Evolutionary conservation across 2,888 invertebrate genomes (phyloP), one percentile per base, ranked within the genome.

Genomic region (Lasioglossum lativentre): DNA sequence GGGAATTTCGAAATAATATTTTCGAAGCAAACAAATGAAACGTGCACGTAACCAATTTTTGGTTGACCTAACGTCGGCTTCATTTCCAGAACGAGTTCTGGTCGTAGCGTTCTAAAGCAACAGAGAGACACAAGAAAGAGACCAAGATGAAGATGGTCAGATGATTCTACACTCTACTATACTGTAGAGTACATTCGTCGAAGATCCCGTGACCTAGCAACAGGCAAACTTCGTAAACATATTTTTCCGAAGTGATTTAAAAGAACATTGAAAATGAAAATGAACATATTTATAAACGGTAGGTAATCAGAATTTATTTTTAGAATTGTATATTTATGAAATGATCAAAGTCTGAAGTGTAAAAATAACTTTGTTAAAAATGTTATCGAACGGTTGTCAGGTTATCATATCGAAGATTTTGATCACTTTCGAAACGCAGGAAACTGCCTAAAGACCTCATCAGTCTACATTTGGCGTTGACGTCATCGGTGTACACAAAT

Each of bases 1-100:
- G 27, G 2, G 42, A 72, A 56, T 47, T 73, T 72, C 30, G 14
- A n/a, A 68, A 72, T 72, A 66, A 45, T 16, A 19, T 2, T n/a
- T 8, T 10, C n/a, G n/a, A 23, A 30, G 30, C n/a, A 2, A 16
- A 38, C 23, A 8, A 63, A 30, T 45, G 45, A 77, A 83, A 79
- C 56, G 59, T 34, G n/a, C 38, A n/a, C 23, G 30, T 75, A 66
- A 78, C 52, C 78, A 81, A 66, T 76, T 70, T 72, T 70, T 78
- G 63, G 80, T 63, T 75, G 66, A 75, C 68, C 70, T 86, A 88
- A 81, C 74, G 82, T 75, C 79, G 84, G 85, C 89, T 86, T 85
- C 83, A 77, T 89, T 87, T 85, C 66, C 81, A 90, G 85, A 90
- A 90, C 89, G 75, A 88, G 90, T 90, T 90, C 68, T 81, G 63